phyloP scores from a whole-genome alignment of 1,140 invertebrate species.

The Zophobas morio region DNA sequence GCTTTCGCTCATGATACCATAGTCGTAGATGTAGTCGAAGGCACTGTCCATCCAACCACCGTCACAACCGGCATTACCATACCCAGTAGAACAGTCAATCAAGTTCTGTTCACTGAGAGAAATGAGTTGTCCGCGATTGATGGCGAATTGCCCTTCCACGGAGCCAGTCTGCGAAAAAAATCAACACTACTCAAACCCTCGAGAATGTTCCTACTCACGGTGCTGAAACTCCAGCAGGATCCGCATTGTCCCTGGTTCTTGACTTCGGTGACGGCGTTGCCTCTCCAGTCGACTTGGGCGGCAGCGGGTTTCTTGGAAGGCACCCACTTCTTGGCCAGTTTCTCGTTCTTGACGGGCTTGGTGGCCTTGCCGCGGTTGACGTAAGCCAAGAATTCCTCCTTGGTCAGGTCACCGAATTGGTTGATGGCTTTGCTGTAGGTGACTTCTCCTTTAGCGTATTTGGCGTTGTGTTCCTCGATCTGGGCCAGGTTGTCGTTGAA shows the following conservation, averaged over 20 bases:
- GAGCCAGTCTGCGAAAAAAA: conserved; percentile 81
- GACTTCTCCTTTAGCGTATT: conserved; percentile 15
- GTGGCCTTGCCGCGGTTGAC: conserved; percentile 12
- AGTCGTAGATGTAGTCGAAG: conserved; percentile 91
- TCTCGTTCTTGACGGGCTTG: background rate
- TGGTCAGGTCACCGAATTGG: conserved; percentile 35
- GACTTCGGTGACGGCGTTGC: conserved; percentile 80
- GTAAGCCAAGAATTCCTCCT: conserved; percentile 37
- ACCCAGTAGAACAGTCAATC: conserved; percentile 90
- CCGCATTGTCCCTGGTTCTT: conserved; percentile 95
- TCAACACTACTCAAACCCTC: background rate
- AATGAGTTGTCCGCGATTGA: conserved; percentile 78
- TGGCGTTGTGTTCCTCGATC: conserved; percentile 41
- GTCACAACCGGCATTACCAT: conserved; percentile 94
- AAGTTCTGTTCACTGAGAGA: conserved; percentile 97
- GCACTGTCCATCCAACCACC: conserved; percentile 94
- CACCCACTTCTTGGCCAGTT: background rate
- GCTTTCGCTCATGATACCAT: conserved; percentile 92
- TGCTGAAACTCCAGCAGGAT: conserved; percentile 93
- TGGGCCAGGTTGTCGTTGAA: conserved; percentile 21
- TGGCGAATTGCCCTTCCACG: conserved; percentile 85
- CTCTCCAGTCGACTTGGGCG: conserved; percentile 33
- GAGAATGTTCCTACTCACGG: conserved; percentile 69
- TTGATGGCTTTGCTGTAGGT: conserved; percentile 25
- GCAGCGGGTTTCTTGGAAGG: background rate